phyloP scores from a whole-genome alignment of 2,888 invertebrate genomes.

The Cryptocheilus praepositus region DNA sequence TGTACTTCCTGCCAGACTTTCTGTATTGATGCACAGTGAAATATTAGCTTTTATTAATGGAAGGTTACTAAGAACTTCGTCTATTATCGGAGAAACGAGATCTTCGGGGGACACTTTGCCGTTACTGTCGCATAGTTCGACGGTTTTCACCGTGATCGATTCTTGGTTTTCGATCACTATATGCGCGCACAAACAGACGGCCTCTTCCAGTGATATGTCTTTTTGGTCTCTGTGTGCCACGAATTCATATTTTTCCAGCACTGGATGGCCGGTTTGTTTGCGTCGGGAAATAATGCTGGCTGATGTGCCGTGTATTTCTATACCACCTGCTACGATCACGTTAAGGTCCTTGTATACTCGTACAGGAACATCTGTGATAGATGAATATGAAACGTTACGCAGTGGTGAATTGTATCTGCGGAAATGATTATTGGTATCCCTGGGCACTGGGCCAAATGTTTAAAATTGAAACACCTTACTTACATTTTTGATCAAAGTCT shows the following conservation, averaged over 20 bases:
- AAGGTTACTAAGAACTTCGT: constrained; percentile 80
- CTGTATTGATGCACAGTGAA: constrained; percentile 74
- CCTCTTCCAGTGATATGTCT: constrained; percentile 56
- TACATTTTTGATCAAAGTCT: not conserved
- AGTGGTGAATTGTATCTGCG: no score
- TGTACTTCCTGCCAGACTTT: constrained; percentile 70
- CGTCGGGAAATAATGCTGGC: constrained; percentile 77
- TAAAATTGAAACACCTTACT: no score
- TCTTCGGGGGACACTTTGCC: constrained; percentile 62
- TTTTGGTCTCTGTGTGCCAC: constrained; percentile 74
- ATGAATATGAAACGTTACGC: no score
- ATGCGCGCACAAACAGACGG: constrained; percentile 73
- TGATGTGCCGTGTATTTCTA: constrained; percentile 79
- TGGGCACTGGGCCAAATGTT: no score
- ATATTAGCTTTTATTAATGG: constrained; percentile 84
- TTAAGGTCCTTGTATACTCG: constrained; percentile 71
- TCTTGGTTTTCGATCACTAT: constrained; percentile 76
- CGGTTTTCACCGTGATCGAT: constrained; percentile 64
- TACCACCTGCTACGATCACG: constrained; percentile 76
- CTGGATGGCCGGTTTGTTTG: constrained; percentile 75
- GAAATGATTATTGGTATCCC: no score
- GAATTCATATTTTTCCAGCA: constrained; percentile 78
- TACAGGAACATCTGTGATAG: constrained; percentile 70
- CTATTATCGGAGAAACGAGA: constrained; percentile 77
- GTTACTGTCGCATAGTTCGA: constrained; percentile 66